Evolutionary conservation across 2,888 invertebrate genomes (phyloP), one percentile per base, ranked within the genome.

Genomic region (Drosophila stalkeri): DNA sequence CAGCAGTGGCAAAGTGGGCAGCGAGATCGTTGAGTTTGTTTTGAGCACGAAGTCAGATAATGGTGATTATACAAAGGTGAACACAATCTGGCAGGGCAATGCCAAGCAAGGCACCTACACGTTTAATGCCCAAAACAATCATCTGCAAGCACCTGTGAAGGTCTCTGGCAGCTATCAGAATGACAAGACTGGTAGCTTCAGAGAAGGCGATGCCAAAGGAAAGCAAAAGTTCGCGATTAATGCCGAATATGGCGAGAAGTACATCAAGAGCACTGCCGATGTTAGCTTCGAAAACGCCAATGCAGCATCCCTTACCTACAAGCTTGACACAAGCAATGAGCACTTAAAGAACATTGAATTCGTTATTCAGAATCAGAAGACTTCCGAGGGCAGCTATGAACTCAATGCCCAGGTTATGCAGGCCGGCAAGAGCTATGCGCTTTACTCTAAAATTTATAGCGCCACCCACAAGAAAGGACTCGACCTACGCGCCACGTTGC

Each of bases 361-460:
- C 4, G 86, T 91, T 23, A 90, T 95, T 1, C 91, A 93, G 43
- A 92, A 70, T 0, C 67, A 82, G 8, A 82, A 90, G 20, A 12
- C 69, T 1, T 92, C 93, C 0, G 65, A 75, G 1, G 94, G 94
- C 62, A 93, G 93, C 0, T 93, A 93, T 81, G 91, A 86, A 16
- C 82, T 93, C 0, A 90, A 90, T 11, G 75, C 94, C 1, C 84
- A 93, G 8, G 82, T 95, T 0, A 94, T 94, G 5, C 94, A 94
- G 0, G 95, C 96, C 68, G 95, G 94, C 0, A 94, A 94, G 44
- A 94, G 94, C 8, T 96, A 96, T 92, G 94, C 93, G 2, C 69
- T 94, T 0, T 94, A 94, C 27, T 93, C 94, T 9, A 93, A 94
- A 61, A 79, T 95, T 3, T 94, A 94, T 20, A 90, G 94, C 11